A percentile compares a stretch with the other conserved stretches of the same genome.
phyloP scores from a whole-genome alignment of 2,888 invertebrate species.

The Cistogaster globosa region DNA sequence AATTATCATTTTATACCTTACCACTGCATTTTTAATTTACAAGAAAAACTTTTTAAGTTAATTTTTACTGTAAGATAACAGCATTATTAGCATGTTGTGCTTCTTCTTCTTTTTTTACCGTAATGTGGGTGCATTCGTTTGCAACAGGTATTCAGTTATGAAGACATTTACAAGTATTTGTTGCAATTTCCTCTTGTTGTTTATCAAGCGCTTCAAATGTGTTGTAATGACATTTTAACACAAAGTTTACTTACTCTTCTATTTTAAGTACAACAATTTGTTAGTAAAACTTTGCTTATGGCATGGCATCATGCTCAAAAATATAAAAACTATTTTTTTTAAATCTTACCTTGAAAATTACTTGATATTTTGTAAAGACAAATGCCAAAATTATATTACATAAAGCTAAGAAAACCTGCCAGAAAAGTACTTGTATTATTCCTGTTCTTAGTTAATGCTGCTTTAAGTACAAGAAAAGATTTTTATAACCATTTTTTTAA shows the following conservation, averaged over 20 bases:
- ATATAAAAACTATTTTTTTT: neutral
- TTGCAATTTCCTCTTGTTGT: conserved; percentile 72
- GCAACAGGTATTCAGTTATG: conserved; percentile 33
- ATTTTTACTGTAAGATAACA: neutral
- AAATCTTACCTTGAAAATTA: conserved; percentile 65
- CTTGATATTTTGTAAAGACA: conserved; percentile 48
- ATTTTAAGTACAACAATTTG: neutral
- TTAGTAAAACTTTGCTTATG: conserved; percentile 12
- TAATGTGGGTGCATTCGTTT: conserved; percentile 14
- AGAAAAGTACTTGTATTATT: conserved; percentile 40
- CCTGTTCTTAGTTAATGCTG: conserved; percentile 25
- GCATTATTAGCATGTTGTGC: neutral
- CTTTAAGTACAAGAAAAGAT: conserved; percentile 10
- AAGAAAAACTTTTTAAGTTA: neutral
- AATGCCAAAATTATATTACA: conserved; percentile 30
- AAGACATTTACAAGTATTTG: conserved; percentile 66
- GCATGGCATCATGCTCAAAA: neutral
- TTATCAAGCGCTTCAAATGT: conserved; percentile 72
- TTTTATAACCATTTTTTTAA: neutral
- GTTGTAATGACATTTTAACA: conserved; percentile 72
- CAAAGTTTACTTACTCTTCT: conserved; percentile 38
- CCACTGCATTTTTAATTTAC: no score
- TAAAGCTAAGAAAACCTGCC: conserved; percentile 13
- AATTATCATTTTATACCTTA: no score
- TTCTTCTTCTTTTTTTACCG: neutral